Evolutionary conservation across 2,113 vertebrate genomes (phyloP), one percentile per base, ranked within the genome.

Genomic region (Actenoides lindsayi): DNA sequence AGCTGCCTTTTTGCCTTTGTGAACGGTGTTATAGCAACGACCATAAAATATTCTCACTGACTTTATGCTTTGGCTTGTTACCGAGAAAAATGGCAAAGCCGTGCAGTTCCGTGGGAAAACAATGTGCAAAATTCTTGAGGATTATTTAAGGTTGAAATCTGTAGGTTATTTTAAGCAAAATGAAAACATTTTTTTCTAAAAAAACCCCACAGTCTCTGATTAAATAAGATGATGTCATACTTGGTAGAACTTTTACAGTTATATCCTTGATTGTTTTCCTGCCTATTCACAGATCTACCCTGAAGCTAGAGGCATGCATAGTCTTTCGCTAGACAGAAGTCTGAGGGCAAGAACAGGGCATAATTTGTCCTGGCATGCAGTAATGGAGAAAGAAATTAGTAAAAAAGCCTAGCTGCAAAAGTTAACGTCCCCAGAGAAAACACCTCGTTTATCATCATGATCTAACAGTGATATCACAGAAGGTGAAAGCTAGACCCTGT

Each of bases 381-480:
- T 50, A 53, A 57, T 1, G 19, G 15, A 77, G 27, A 79, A 87
- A 33, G 18, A 86, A 69, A 25, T 6, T 42, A 10, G 7, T 67
- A 80, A 39, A 5, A 30, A 73, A 54, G 24, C 4, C 77, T 56
- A 46, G 16, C 39, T 84, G 57, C n/a, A 80, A 54, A 81, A 81
- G n/a, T 77, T 37, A 60, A 27, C 63, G 68, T 59, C n/a, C 42
- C 33, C 5, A 9, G 48, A 30, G 20, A 64, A 77, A 90, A 41
- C 7, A 33, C 8, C 17, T 41, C 31, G 20, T 67, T 78, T 71
- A 16, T 21, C 27, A n/a, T n/a, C 0, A 0, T 51, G 20, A 18
- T 42, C 57, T 89, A 35, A 24, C 28, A 75, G 62, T 10, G 27
- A 41, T 50, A 33, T 24, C 24, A 20, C 63, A 68, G 31, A 2